These are phyloP conservation scores for Rhinella marina DNA, from an alignment of 2,797 vertebrate species.

Conservation along the genomic window DNA sequence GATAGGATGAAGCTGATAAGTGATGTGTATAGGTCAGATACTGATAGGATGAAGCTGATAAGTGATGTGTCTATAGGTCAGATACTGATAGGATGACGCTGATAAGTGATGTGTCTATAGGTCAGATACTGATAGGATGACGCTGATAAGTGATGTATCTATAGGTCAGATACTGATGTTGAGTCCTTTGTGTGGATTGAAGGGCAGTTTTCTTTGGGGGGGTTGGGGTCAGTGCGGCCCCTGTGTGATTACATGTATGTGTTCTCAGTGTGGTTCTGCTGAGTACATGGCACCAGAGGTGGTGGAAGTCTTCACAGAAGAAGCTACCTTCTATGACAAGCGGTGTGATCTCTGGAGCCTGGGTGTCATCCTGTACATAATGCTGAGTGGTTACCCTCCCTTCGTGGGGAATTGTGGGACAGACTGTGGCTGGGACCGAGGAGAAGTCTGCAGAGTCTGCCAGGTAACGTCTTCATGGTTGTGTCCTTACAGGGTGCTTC, in stretches of 20 bases:
- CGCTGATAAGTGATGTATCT: too few species aligned
- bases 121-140: too few species aligned
- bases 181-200: too few species aligned
- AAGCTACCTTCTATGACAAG: slow-evolving; percentile 83
- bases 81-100: too few species aligned
- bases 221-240: too few species aligned
- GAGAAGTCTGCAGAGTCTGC: slow-evolving; percentile 79
- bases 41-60: too few species aligned
- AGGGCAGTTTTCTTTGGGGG: too few species aligned
- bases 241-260: not conserved
- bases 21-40: too few species aligned
- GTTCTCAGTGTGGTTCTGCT: slow-evolving; percentile 78
- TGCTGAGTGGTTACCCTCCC: slow-evolving; percentile 82
- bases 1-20: too few species aligned
- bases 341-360: slow-evolving; percentile 83
- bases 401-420: slow-evolving; percentile 81
- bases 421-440: slow-evolving; percentile 82
- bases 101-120: too few species aligned
- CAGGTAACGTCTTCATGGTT: slow-evolving; percentile 69
- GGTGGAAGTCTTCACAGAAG: slow-evolving; percentile 81
- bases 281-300: slow-evolving; percentile 84
- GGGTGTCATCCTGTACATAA: slow-evolving; percentile 83
- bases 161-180: too few species aligned
- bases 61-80: too few species aligned
- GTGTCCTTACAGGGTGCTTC: not conserved